Conservation (phyloP, 2,888 invertebrate species). For the Orthosia cruda region DNA sequence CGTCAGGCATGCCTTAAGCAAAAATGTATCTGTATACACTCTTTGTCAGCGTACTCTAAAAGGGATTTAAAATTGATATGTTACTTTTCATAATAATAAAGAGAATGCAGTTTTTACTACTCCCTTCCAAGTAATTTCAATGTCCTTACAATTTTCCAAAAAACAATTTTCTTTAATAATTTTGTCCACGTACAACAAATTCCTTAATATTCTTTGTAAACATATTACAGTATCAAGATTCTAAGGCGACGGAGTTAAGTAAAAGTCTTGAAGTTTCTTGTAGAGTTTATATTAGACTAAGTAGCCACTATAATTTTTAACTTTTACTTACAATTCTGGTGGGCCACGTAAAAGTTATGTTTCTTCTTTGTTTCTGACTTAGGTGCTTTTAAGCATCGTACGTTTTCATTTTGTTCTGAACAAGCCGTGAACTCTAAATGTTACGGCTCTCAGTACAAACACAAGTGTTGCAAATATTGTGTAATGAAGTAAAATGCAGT, state of each 20-base stretch:
- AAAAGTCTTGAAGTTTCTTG: constrained; percentile 52
- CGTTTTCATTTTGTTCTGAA: constrained; percentile 62
- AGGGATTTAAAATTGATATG: neutral
- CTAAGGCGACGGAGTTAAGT: constrained; percentile 39
- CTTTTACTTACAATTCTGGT: constrained; percentile 54
- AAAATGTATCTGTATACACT: neutral
- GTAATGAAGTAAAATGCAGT: constrained; percentile 17
- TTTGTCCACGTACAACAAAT: neutral
- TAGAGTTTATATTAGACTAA: constrained; percentile 60
- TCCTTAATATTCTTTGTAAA: neutral
- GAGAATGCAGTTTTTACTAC: neutral
- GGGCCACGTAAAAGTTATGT: constrained; percentile 61
- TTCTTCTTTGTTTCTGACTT: constrained; percentile 66
- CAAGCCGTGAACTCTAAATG: constrained; percentile 57
- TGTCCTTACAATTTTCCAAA: neutral
- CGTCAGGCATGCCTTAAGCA: neutral
- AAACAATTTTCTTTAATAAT: neutral
- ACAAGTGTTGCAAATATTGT: constrained; percentile 46
- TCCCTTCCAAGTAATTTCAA: neutral
- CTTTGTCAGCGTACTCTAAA: neutral
- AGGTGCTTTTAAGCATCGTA: constrained; percentile 63
- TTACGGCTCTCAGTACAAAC: constrained; percentile 39
- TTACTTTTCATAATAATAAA: neutral
- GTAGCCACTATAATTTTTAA: constrained; percentile 64
- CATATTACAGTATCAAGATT: constrained; percentile 32